These are phyloP conservation scores for Megalops atlanticus DNA, from an alignment of 2,113 vertebrate species.

Conservation along the genomic window DNA sequence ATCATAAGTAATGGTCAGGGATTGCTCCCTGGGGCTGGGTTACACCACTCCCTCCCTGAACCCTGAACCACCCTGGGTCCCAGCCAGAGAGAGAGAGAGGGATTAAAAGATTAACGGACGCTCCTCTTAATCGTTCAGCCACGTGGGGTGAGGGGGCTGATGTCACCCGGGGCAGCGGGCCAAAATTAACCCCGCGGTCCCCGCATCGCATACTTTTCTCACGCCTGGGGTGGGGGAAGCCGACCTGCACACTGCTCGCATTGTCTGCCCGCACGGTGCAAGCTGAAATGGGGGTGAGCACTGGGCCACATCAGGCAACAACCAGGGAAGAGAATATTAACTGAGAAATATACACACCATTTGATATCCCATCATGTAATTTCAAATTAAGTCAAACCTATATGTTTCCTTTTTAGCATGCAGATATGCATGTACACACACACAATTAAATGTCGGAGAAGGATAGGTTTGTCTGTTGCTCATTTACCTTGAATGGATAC, in stretches of 20 bases:
- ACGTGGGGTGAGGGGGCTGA: constrained; percentile 40
- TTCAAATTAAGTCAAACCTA: too few species aligned
- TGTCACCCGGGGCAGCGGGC: constrained; percentile 39
- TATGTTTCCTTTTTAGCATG: too few species aligned
- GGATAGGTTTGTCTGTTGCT: too few species aligned
- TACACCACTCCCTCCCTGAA: constrained; percentile 20
- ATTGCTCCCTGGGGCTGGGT: not conserved
- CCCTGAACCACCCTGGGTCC: constrained; percentile 17
- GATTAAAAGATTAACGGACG: constrained; percentile 59
- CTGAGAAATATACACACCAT: too few species aligned
- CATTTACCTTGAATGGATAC: too few species aligned
- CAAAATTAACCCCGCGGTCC: constrained; percentile 21
- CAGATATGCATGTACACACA: too few species aligned
- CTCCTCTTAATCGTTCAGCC: constrained; percentile 49
- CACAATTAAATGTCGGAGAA: too few species aligned
- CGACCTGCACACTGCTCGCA: not conserved
- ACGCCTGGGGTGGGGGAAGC: not conserved
- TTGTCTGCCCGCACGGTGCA: not conserved
- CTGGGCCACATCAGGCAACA: too few species aligned
- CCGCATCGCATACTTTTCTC: not conserved
- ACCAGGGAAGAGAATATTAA: too few species aligned
- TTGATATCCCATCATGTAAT: too few species aligned
- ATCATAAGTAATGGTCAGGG: not conserved
- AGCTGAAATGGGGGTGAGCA: not conserved
- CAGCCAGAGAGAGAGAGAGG: constrained; percentile 30